Base-by-base conservation (phyloP, 2,888 invertebrate species). In the Cheilosia vulpina region DNA sequence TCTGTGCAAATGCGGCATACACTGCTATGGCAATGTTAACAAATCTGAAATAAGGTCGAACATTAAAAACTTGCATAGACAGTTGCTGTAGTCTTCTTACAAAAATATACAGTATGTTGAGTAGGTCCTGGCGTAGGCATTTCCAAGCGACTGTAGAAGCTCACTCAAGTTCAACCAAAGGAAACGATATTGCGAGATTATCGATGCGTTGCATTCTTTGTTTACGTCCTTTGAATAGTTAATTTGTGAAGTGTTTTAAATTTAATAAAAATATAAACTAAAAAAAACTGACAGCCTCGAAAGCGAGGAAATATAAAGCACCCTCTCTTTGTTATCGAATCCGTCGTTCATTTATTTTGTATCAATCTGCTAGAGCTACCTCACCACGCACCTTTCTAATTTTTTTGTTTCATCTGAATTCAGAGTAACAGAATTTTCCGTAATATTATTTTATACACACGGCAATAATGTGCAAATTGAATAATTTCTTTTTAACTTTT, bases 91-190 rank as follows among this genome's bases (percentile, higher is more conserved):
- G 13, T 34, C 11, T 47, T 6, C 87, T 93, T 90, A 94, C 94
- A 95, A 94, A 89, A 95, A 95, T 41, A 95, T 91, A 73, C 94
- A 94, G 89, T 95, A 95, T 0, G 94, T 94, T 0, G 95, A 94
- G 89, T 95, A 95, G 0, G 95, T 95, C 68, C 95, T 92, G 0
- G 95, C 94, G 87, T 95, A 95, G 0, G 95, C 95, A 89, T 95
- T 95, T 13, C 95, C 95, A 13, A 95, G 92, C 24, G 93, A 93
- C 88, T 95, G 95, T 17, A 95, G 90, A 13, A 94, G 90, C 89
- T 95, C 95, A 53, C 95, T 95, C 2, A 95, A 91, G 88, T 94
- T 94, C 45, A 95, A 91, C 95, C 95, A 95, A 27, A 95, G 90
- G 82, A 92, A 93, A 55, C 95, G 93, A 89, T 95, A 95, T 15